These are phyloP conservation scores for Agraylea sexmaculata DNA, from an alignment of 1,140 invertebrate genomes.

Conservation along the genomic window DNA sequence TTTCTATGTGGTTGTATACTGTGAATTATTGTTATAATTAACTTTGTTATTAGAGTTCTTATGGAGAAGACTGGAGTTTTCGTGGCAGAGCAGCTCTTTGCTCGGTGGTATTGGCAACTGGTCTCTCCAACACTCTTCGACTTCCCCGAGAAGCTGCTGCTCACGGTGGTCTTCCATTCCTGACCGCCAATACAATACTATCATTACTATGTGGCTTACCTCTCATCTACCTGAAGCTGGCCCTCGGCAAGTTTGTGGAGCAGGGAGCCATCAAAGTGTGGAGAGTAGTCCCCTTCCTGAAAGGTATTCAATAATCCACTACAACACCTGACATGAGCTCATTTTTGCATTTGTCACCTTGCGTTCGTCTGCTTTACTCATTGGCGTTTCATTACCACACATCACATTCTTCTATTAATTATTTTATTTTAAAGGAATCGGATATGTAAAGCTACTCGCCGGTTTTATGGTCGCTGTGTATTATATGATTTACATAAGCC, in stretches of 20 bases:
- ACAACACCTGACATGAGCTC: too few species aligned
- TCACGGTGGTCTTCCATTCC: slow-evolving; percentile 47
- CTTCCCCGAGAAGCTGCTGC: slow-evolving; percentile 33
- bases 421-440: slow-evolving; percentile 34
- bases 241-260: slow-evolving; percentile 60
- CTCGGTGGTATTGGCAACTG: slow-evolving; percentile 33
- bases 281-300: slow-evolving; percentile 61
- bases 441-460: slow-evolving; percentile 37
- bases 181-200: slow-evolving; percentile 52
- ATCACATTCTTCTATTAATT: too few species aligned
- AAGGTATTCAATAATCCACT: slow-evolving; percentile 40
- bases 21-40: too few species aligned
- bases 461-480: slow-evolving; percentile 35
- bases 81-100: slow-evolving; percentile 20
- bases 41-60: too few species aligned
- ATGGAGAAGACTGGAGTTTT: too few species aligned
- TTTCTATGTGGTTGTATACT: too few species aligned
- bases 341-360: too few species aligned
- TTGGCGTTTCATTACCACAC: too few species aligned
- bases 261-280: slow-evolving; percentile 59
- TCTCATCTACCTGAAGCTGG: slow-evolving; percentile 60
- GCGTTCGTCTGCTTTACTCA: too few species aligned
- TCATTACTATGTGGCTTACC: slow-evolving; percentile 53
- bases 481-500: slow-evolving; percentile 38
- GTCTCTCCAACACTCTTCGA: slow-evolving; percentile 36